These are phyloP conservation scores for Scaeva pyrastri DNA, from an alignment of 2,888 invertebrate genomes.

Conservation along the genomic window DNA sequence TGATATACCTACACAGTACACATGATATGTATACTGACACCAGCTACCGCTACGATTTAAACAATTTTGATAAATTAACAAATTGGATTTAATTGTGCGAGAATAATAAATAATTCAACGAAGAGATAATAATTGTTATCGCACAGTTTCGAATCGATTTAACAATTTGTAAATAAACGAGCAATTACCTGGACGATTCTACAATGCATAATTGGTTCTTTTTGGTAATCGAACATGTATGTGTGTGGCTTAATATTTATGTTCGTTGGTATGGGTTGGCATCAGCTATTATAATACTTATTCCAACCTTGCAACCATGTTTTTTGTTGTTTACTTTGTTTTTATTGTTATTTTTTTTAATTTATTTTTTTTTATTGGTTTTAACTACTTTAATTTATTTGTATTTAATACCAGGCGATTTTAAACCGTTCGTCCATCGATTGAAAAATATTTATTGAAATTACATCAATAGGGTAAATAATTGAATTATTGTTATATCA, in stretches of 20 bases:
- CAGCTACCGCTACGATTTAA: conserved; percentile 17
- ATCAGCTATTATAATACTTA: neutral
- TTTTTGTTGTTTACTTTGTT: neutral
- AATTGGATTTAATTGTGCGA: conserved; percentile 76
- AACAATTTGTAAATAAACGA: conserved; percentile 75
- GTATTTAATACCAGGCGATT: conserved; percentile 35
- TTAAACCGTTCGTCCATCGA: conserved; percentile 58
- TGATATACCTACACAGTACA: neutral
- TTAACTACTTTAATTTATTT: neutral
- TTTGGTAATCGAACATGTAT: conserved; percentile 68
- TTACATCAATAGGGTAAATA: conserved; percentile 27
- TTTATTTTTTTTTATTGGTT: no score
- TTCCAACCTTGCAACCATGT: neutral
- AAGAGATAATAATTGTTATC: conserved; percentile 75
- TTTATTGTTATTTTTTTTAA: neutral
- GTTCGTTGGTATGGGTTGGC: neutral
- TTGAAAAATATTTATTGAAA: conserved; percentile 38
- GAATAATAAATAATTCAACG: conserved; percentile 75
- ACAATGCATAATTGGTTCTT: conserved; percentile 71
- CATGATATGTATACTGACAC: no score
- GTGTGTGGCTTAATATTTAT: conserved; percentile 55
- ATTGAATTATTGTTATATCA: no score
- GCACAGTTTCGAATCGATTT: conserved; percentile 74
- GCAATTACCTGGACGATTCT: conserved; percentile 75
- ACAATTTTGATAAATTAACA: conserved; percentile 74